phyloP scores from a whole-genome alignment of 1,140 invertebrate genomes.

The Leptoteleia sp. region DNA sequence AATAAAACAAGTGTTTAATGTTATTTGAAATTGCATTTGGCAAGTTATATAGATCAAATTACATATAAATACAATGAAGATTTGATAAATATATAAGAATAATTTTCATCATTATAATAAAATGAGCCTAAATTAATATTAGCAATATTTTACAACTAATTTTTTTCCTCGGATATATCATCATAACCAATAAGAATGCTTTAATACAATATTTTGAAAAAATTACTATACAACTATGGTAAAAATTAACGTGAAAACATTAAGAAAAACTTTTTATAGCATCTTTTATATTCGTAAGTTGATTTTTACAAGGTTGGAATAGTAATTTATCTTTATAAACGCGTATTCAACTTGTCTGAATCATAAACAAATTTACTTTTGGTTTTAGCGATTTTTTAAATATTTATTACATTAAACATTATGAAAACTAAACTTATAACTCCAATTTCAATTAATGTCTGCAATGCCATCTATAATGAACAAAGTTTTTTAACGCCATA shows the following conservation, averaged over 20 bases:
- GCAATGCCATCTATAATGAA: slow-evolving; percentile 41
- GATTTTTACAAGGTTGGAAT: slow-evolving; percentile 45
- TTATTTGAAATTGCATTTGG: background rate
- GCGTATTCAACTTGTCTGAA: too few relatives aligned
- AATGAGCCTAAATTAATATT: too few relatives aligned
- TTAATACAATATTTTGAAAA: too few relatives aligned
- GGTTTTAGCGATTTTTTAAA: too few relatives aligned
- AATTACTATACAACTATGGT: slow-evolving; percentile 44
- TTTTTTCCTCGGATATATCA: background rate
- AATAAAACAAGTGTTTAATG: too few relatives aligned
- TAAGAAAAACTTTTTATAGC: slow-evolving; percentile 30
- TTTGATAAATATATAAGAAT: slow-evolving; percentile 19
- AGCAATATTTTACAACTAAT: too few relatives aligned
- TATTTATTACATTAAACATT: slow-evolving; percentile 18
- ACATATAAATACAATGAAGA: background rate
- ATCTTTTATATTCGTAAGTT: slow-evolving; percentile 39
- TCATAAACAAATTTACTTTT: too few relatives aligned
- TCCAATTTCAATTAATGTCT: slow-evolving; percentile 18
- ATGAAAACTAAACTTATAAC: slow-evolving; percentile 17
- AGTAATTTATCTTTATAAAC: slow-evolving; percentile 31
- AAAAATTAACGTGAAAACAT: slow-evolving; percentile 40
- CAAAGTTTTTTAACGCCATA: slow-evolving; percentile 3
- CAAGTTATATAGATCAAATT: background rate
- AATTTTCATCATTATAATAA: slow-evolving; percentile 7
- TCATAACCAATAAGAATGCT: too few relatives aligned